Percentiles rank a stretch among this genome's conserved stretches.
phyloP scores from a whole-genome alignment of 1,140 invertebrate species.

The Heliconius melpomene region DNA sequence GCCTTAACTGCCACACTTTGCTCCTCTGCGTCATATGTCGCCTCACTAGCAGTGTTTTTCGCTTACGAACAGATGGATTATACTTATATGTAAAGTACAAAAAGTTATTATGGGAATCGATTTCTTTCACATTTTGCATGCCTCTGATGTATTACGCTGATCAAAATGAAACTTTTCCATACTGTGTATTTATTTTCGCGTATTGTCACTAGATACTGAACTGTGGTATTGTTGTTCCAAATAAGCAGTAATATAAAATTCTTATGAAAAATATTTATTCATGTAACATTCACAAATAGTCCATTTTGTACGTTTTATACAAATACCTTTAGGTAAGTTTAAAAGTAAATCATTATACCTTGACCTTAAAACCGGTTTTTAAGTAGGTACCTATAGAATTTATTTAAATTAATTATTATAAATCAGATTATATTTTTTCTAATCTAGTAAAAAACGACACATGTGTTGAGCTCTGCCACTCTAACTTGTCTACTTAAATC shows the following conservation, averaged over 20 bases:
- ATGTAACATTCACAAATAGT: not conserved
- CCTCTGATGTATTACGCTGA: constrained; percentile 1
- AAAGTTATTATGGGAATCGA: not conserved
- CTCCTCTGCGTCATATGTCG: too few relatives aligned
- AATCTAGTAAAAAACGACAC: too few relatives aligned
- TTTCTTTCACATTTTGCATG: constrained; percentile 8
- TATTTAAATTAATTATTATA: too few relatives aligned
- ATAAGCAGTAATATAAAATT: not conserved
- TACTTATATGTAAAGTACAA: not conserved
- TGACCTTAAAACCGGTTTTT: not conserved
- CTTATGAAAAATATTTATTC: not conserved
- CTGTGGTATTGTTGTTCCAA: constrained; percentile 13
- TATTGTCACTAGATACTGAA: constrained; percentile 1
- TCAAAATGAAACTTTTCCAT: constrained; percentile 4
- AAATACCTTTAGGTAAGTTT: too few relatives aligned
- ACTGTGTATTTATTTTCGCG: not conserved
- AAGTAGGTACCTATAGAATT: not conserved
- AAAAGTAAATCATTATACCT: not conserved
- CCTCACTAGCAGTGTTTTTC: not conserved
- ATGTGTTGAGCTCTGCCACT: too few relatives aligned
- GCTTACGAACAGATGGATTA: not conserved
- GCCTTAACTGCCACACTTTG: too few relatives aligned
- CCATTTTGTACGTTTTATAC: not conserved
- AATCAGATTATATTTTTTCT: too few relatives aligned
- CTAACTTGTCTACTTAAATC: too few relatives aligned